phyloP scores from a whole-genome alignment of 2,113 vertebrate genomes.

The Carlito syrichta region DNA sequence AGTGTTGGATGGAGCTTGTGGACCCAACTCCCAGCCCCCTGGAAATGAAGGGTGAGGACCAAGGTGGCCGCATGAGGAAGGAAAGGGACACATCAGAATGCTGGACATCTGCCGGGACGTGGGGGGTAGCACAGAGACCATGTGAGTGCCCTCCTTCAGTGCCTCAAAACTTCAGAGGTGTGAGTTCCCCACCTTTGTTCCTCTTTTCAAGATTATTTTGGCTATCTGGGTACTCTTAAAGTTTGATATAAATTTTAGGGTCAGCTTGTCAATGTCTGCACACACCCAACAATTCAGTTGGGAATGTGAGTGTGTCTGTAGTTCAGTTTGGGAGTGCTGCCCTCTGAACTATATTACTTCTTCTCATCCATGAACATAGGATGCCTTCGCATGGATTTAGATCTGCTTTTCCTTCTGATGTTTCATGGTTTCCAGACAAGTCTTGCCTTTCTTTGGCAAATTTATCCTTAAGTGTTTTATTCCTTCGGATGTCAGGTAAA shows the following conservation, averaged over 20 bases:
- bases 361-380: not conserved
- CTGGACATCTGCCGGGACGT: not conserved
- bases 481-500: too few species aligned
- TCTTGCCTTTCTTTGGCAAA: not conserved
- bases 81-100: not conserved
- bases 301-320: not conserved
- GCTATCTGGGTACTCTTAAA: not conserved
- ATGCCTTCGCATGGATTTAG: not conserved
- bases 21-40: too few species aligned
- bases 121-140: not conserved
- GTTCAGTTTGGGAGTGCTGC: too few species aligned
- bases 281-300: not conserved
- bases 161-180: too few species aligned
- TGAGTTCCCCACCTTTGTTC: not conserved
- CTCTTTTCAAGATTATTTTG: not conserved
- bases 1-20: not conserved
- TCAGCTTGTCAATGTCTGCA: not conserved
- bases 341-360: accelerated
- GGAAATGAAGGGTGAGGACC: not conserved
- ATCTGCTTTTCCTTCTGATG: not conserved
- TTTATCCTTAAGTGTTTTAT: not conserved
- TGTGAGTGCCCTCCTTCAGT: accelerated
- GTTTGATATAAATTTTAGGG: not conserved
- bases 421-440: not conserved
- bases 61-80: not conserved